Conservation (phyloP, 1,140 invertebrate genomes). For the Caenorhabditis latens region DNA sequence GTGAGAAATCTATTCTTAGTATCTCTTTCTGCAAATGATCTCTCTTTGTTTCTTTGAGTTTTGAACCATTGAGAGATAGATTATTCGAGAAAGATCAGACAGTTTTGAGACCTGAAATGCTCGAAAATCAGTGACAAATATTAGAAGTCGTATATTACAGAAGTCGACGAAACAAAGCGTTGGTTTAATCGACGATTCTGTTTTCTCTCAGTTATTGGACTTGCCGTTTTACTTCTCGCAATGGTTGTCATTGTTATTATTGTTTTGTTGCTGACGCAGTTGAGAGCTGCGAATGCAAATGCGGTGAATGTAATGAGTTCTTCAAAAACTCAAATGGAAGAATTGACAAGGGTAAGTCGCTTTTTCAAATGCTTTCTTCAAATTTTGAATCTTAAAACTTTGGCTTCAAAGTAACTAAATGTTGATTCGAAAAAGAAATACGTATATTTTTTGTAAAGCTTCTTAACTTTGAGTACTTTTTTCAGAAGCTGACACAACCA, state of each 20-base stretch:
- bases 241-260: slow-evolving; percentile 39
- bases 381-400: neutral
- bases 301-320: neutral
- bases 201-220: slow-evolving; percentile 19
- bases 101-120: neutral
- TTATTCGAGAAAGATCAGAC: neutral
- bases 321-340: slow-evolving; percentile 20
- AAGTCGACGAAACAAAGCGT: slow-evolving; percentile 47
- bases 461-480: neutral
- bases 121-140: slow-evolving; percentile 41
- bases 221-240: slow-evolving; percentile 15
- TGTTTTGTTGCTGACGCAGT: slow-evolving; percentile 6
- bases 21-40: neutral
- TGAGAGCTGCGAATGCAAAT: slow-evolving; percentile 36
- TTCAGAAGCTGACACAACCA: slow-evolving; percentile 22
- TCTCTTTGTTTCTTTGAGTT: slow-evolving; percentile 30
- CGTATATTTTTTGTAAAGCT: neutral
- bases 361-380: neutral
- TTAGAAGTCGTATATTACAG: slow-evolving; percentile 13
- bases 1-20: slow-evolving; percentile 25
- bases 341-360: slow-evolving; percentile 7
- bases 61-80: neutral
- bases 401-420: too few species aligned
- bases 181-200: slow-evolving; percentile 45
- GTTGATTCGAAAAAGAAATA: too few species aligned